Evolutionary conservation across 2,797 vertebrate genomes (phyloP), one percentile per base, ranked within the genome.

Genomic region (Atherinosoma microstoma): DNA sequence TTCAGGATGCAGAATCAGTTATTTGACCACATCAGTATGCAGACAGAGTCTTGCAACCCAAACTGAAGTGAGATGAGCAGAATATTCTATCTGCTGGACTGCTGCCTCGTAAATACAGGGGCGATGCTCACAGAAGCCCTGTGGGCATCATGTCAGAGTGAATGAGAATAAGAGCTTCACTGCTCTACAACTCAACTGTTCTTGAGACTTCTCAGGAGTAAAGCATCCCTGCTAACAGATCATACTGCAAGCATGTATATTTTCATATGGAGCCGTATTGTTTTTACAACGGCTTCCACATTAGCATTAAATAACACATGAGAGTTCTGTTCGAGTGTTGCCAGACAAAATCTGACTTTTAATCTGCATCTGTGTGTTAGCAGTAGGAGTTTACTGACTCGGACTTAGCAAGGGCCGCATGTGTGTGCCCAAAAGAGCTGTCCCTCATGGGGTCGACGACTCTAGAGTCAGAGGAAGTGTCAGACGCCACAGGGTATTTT

Each of bases 381-480:
- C 82, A 85, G 79, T 63, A 53, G 59, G 78, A 56, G 60, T 76
- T 83, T 69, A 62, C 79, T 38, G 51, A 69, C 79, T 83, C 64
- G 13, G 69, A 73, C 66, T 84, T 63, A 76, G 85, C 83, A 67
- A 73, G 74, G 85, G 90, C 75, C 91, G 4, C 90, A 91, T 91
- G 90, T 92, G 91, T 84, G 83, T 78, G 80, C 81, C 86, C 78
- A 57, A 88, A 83, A 88, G 82, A 87, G 73, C 84, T 76, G 90
- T 91, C 89, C 87, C 91, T 82, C 24, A 6, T 45, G 83, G 90
- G 79, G 61, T 71, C 20, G 54, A 84, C 75, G 78, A 84, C 86
- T 90, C 80, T 1, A 57, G 74, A 86, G 70, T 90, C 83, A 78
- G 54, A 87, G 83, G 75, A 90, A 90, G 90, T 87, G 85, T 91